phyloP scores from a whole-genome alignment of 1,140 invertebrate genomes.

The Kradibia gibbosae region DNA sequence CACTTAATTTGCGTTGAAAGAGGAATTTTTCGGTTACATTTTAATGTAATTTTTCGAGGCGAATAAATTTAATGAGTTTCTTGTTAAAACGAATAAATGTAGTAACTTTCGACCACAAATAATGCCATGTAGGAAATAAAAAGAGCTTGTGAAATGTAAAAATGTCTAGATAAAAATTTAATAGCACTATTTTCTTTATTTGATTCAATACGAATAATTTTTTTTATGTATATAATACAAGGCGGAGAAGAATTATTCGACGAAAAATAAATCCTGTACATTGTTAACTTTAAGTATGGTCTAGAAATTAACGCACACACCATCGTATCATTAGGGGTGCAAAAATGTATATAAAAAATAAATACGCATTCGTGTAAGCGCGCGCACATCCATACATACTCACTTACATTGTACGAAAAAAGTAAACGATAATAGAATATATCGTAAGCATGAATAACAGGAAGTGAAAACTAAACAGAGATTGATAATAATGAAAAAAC shows the following conservation, averaged over 20 bases:
- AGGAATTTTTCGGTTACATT: background rate
- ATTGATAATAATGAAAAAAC: conserved; percentile 36
- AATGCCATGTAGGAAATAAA: conserved; percentile 44
- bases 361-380: background rate
- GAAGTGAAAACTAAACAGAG: conserved; percentile 39
- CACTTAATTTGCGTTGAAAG: conserved; percentile 12
- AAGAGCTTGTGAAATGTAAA: conserved; percentile 19
- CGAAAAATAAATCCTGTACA: conserved; percentile 10
- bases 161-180: conserved; percentile 1
- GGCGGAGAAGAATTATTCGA: conserved; percentile 10
- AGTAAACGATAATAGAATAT: conserved; percentile 43
- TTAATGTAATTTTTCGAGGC: background rate
- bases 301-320: conserved; percentile 43
- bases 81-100: conserved; percentile 13
- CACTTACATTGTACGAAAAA: conserved; percentile 41
- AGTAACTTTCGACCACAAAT: background rate
- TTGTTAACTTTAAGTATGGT: conserved; percentile 40
- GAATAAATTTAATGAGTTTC: conserved; percentile 27
- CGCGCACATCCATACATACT: background rate
- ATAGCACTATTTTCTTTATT: conserved; percentile 38
- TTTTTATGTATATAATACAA: conserved; percentile 34
- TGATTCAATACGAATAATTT: conserved; percentile 28
- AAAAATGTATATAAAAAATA: conserved; percentile 44
- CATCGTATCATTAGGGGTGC: conserved; percentile 31
- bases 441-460: conserved; percentile 47